Percentiles rank a stretch among this genome's conserved stretches.
These are phyloP conservation scores for Chrysotoxum bicinctum DNA, from an alignment of 2,888 invertebrate genomes.

Conservation along the genomic window DNA sequence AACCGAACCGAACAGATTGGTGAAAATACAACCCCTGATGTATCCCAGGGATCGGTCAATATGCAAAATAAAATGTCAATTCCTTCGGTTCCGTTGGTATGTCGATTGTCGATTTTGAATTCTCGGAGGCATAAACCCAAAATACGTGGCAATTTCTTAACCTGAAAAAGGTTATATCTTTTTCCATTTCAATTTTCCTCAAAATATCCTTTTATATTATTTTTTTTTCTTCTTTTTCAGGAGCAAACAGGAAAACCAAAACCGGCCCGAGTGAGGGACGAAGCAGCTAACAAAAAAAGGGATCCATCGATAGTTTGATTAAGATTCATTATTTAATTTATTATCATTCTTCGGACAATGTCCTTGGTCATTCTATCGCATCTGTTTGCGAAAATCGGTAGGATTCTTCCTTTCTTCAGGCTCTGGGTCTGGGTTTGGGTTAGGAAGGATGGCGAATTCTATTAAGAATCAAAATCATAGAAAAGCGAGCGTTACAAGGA, in stretches of 20 bases:
- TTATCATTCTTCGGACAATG: conserved; percentile 63
- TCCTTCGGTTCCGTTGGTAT: conserved; percentile 39
- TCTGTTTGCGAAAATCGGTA: conserved; percentile 29
- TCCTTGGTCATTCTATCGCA: conserved; percentile 62
- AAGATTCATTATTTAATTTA: conserved; percentile 72
- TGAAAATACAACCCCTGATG: conserved; percentile 49
- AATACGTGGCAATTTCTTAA: conserved; percentile 70
- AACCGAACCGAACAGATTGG: conserved; percentile 48
- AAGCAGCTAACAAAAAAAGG: conserved; percentile 33
- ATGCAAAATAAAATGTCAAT: conserved; percentile 73
- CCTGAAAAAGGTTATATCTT: conserved; percentile 65
- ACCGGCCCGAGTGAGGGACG: neutral
- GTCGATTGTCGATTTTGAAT: neutral
- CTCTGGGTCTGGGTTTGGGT: neutral
- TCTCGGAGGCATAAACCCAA: conserved; percentile 57
- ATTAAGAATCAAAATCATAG: conserved; percentile 21
- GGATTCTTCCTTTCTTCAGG: neutral
- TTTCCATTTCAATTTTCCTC: conserved; percentile 67
- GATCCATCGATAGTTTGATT: conserved; percentile 68
- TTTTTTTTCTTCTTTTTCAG: neutral
- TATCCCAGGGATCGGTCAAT: conserved; percentile 67
- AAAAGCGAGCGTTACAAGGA: neutral
- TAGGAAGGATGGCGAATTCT: conserved; percentile 45
- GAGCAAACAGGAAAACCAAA: conserved; percentile 1
- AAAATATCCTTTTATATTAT: conserved; percentile 44